Percentiles rank a stretch among this genome's conserved stretches.
Conservation (phyloP, 2,113 vertebrate genomes). For the Gymnorhina tibicen region DNA sequence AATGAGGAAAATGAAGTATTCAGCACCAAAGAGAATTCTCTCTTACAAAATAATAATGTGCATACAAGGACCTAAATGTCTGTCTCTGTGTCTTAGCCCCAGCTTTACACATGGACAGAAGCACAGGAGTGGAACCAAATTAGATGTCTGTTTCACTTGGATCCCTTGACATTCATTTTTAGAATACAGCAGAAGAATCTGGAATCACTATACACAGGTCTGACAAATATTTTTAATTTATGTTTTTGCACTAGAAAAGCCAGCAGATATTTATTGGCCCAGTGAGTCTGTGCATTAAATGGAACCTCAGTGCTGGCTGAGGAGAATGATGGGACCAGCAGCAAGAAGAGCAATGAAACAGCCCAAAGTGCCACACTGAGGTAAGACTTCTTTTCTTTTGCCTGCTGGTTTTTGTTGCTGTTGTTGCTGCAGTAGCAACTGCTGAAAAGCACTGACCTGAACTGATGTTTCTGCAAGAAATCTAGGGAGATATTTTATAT, state of each 20-base stretch:
- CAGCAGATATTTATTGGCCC: neutral
- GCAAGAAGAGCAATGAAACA: neutral
- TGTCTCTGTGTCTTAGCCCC: neutral
- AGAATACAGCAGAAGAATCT: neutral
- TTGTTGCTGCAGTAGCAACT: neutral
- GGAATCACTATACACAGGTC: neutral
- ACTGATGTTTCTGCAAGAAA: neutral
- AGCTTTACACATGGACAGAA: neutral
- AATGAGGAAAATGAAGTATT: neutral
- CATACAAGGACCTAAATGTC: neutral
- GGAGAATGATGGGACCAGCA: neutral
- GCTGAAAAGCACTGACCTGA: neutral
- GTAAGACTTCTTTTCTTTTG: neutral
- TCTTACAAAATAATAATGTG: neutral
- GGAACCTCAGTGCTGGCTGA: neutral
- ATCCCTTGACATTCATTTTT: neutral
- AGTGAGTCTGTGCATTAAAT: neutral
- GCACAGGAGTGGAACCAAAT: neutral
- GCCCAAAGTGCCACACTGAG: neutral
- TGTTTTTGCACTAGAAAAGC: neutral
- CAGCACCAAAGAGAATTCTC: neutral
- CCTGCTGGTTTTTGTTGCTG: neutral
- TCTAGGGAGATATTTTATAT: neutral
- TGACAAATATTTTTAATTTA: neutral
- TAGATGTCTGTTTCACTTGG: neutral